Conservation (phyloP, 2,113 vertebrate species). For the Phoenicopterus ruber region DNA sequence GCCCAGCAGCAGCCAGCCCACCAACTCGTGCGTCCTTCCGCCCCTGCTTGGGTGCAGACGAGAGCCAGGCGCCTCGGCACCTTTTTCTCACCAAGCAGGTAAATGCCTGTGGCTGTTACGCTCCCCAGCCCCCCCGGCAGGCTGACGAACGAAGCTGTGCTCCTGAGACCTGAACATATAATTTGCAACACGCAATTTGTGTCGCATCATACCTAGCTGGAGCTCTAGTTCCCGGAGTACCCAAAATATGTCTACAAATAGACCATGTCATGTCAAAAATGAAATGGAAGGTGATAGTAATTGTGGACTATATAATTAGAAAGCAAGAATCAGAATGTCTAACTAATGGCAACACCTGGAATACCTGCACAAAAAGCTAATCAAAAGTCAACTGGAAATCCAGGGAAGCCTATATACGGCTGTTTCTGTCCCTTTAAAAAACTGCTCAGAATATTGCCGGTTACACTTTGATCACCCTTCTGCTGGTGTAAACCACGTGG, state of each 20-base stretch:
- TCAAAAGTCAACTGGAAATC: constrained; percentile 14
- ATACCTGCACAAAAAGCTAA: constrained; percentile 47
- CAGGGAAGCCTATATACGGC: not conserved
- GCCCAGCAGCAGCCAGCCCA: not conserved
- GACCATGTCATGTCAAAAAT: constrained; percentile 45
- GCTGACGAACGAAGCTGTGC: not conserved
- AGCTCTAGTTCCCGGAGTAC: constrained; percentile 12
- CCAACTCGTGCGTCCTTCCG: not conserved
- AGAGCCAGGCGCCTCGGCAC: not conserved
- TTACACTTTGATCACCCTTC: not conserved
- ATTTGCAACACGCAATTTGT: constrained; percentile 49
- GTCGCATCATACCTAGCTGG: constrained; percentile 12
- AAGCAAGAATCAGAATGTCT: constrained; percentile 23
- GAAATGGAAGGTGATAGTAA: constrained; percentile 58
- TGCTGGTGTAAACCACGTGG: not conserved
- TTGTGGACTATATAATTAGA: constrained; percentile 53
- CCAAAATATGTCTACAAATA: constrained; percentile 26
- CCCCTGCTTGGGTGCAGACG: not conserved
- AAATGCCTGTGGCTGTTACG: not conserved
- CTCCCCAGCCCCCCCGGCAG: not conserved
- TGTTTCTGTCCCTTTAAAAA: not conserved
- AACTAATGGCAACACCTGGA: constrained; percentile 28
- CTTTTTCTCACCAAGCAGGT: not conserved
- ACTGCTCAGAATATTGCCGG: not conserved
- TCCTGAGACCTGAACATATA: constrained; percentile 27